These are phyloP conservation scores for Zygaena filipendulae DNA, from an alignment of 2,888 invertebrate species.

Conservation along the genomic window DNA sequence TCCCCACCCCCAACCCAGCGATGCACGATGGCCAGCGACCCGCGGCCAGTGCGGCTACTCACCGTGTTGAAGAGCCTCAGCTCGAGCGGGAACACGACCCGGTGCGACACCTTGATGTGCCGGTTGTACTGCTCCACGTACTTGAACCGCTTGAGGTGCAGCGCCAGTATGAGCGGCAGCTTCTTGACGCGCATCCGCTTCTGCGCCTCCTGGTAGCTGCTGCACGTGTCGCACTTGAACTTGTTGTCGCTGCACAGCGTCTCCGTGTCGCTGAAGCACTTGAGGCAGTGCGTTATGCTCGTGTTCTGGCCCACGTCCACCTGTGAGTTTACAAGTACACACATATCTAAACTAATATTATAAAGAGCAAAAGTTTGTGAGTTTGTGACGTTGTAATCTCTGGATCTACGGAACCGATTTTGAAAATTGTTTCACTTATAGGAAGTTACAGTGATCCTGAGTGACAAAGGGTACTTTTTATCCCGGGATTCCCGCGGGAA, in stretches of 20 bases:
- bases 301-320: slow-evolving; percentile 99
- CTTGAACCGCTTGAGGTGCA: slow-evolving; percentile 97
- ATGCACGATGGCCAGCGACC: no score
- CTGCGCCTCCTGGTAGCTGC: slow-evolving; percentile 99
- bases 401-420: no score
- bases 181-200: slow-evolving; percentile 99
- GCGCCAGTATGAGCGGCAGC: slow-evolving; percentile 95
- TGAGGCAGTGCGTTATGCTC: slow-evolving; percentile 97
- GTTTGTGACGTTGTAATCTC: neutral
- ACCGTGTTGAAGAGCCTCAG: slow-evolving; percentile 97
- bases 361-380: neutral
- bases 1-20: no score
- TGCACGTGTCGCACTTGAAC: slow-evolving; percentile 99
- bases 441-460: no score
- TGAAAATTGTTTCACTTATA: no score
- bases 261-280: slow-evolving; percentile 98
- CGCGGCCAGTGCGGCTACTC: no score
- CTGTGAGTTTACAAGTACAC: slow-evolving; percentile 64
- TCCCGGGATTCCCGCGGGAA: no score
- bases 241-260: slow-evolving; percentile 99
- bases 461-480: no score
- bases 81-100: slow-evolving; percentile 98
- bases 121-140: slow-evolving; percentile 99
- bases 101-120: slow-evolving; percentile 98
- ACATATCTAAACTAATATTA: no score